phyloP scores from a whole-genome alignment of 2,113 vertebrate species.

The Eira barbara region DNA sequence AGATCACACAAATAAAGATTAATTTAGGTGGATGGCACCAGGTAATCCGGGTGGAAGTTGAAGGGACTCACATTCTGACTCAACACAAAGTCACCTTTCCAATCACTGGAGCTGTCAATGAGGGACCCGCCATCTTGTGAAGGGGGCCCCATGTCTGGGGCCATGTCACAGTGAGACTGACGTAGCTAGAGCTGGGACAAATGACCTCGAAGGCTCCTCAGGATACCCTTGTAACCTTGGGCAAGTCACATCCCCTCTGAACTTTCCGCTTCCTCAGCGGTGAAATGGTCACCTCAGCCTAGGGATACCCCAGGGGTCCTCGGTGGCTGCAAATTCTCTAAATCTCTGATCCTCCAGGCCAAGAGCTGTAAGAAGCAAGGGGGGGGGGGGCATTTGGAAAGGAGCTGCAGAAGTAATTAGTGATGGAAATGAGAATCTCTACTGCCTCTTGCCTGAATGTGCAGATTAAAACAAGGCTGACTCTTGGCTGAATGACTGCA shows the following conservation, averaged over 20 bases:
- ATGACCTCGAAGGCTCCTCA: neutral
- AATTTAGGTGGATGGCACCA: neutral
- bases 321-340: neutral
- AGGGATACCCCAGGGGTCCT: neutral
- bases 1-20: neutral
- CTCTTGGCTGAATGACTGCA: constrained; percentile 16
- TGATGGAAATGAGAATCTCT: constrained; percentile 31
- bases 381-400: neutral
- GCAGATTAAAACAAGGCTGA: constrained; percentile 16
- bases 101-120: neutral
- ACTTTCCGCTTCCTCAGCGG: neutral
- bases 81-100: neutral
- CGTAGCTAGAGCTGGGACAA: neutral
- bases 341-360: neutral
- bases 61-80: neutral
- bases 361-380: neutral
- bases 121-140: neutral
- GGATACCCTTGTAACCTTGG: neutral
- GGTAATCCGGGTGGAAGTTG: neutral
- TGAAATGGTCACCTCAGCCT: neutral
- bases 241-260: neutral
- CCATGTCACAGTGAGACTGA: neutral
- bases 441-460: constrained; percentile 17
- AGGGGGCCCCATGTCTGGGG: neutral
- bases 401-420: constrained; percentile 25